Evolutionary conservation across 2,113 vertebrate species (phyloP).

Genomic region (Apaloderma vittatum): DNA sequence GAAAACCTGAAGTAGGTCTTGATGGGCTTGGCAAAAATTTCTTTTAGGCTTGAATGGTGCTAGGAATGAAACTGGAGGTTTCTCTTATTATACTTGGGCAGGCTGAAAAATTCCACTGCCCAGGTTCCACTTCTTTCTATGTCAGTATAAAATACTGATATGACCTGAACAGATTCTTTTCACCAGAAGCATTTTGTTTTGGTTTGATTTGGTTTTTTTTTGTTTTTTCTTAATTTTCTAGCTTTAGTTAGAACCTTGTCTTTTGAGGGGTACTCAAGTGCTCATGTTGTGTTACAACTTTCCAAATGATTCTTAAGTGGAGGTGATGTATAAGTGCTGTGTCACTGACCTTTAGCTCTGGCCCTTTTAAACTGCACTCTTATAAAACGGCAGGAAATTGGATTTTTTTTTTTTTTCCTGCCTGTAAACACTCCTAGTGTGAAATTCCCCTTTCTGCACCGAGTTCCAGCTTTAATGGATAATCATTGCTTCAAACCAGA

Average conservation of each 20-base stretch:
- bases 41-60: background rate
- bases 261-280: background rate
- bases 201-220: background rate
- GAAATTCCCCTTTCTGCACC: background rate
- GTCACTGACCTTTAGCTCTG: background rate
- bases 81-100: rapidly evolving
- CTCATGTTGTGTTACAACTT: background rate
- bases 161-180: background rate
- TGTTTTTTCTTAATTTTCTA: background rate
- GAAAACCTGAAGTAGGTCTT: background rate
- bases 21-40: background rate
- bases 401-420: background rate
- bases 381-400: rapidly evolving
- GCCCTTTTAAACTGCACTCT: background rate
- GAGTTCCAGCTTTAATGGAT: background rate
- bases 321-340: background rate
- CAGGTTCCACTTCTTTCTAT: background rate
- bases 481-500: background rate
- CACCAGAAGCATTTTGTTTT: background rate
- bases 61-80: background rate
- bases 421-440: background rate
- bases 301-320: background rate
- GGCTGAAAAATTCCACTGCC: background rate
- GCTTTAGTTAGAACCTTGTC: background rate
- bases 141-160: background rate